Evolutionary conservation across 2,888 invertebrate species (phyloP), one percentile per base, ranked within the genome.

Genomic region (Nomada ferruginata): DNA sequence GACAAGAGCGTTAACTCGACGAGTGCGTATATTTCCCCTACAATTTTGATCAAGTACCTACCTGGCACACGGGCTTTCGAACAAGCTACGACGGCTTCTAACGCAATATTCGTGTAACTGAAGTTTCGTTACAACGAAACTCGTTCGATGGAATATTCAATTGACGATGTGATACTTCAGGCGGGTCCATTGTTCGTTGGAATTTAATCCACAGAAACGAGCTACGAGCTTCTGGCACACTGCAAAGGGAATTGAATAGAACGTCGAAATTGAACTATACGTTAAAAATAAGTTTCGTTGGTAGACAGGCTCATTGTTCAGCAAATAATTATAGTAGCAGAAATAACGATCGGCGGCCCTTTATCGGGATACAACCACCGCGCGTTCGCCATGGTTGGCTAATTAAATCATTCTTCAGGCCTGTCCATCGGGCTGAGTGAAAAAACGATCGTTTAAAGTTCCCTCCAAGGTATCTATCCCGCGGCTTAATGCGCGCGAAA

Each of bases 361-460:
- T 13, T 29, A 26, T 57, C 47, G 29, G 36, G 3, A 3, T 9
- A 3, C 15, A 23, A 42, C 13, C 18, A 50, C 36, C 29, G 11
- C 29, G 26, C 23, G 11, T 26, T 36, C n/a, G 18, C 7, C 11
- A 2, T 18, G 18, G 3, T 3, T 18, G 18, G 1, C 60, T 85
- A 80, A 85, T 76, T 80, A 77, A 79, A 79, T 83, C 63, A 85
- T 85, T 73, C 74, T 68, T 76, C 78, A 77, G 26, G 15, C 57
- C 64, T 66, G 59, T 64, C 57, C 70, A 36, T 36, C 47, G 71
- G 2, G 11, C 53, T n/a, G 53, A 20, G 10, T 13, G 23, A 64
- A 82, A 77, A 82, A 84, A 82, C 59, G 86, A 81, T 84, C 78
- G 76, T 57, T 68, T 68, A 72, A 82, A 81, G 59, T 65, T n/a